Evolutionary conservation across 2,797 vertebrate species (phyloP).

Genomic region (Meriones psammophilus): DNA sequence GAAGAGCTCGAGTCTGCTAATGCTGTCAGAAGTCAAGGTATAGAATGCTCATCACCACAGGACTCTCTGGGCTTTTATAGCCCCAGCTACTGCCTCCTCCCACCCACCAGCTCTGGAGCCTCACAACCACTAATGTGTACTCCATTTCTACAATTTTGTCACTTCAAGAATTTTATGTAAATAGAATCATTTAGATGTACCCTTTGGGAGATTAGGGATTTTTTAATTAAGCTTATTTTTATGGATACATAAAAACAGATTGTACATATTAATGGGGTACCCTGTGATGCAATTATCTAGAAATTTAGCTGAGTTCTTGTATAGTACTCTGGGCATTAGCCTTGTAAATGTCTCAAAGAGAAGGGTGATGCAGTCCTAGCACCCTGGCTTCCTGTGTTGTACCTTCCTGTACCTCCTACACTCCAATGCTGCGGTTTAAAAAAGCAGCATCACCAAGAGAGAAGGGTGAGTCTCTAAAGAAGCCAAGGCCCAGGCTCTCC

Average conservation of each 20-base stretch:
- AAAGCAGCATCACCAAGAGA: neutral
- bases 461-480: conserved; percentile 11
- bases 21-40: neutral
- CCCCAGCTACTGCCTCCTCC: neutral
- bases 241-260: neutral
- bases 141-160: conserved; percentile 32
- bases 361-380: neutral
- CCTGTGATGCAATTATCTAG: neutral
- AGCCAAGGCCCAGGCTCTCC: neutral
- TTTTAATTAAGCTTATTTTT: conserved; percentile 23
- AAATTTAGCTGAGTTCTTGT: conserved; percentile 52
- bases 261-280: neutral
- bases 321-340: neutral
- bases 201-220: conserved; percentile 26
- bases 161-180: conserved; percentile 46
- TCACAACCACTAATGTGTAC: neutral
- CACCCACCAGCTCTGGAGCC: neutral
- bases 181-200: conserved; percentile 41
- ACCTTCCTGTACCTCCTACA: conserved; percentile 62
- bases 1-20: neutral
- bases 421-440: conserved; percentile 36
- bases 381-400: conserved; percentile 56
- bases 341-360: conserved; percentile 55
- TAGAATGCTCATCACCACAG: neutral
- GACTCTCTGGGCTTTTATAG: accelerated